phyloP scores from a whole-genome alignment of 23 tunicate genomes.

The Ascidia mentula region DNA sequence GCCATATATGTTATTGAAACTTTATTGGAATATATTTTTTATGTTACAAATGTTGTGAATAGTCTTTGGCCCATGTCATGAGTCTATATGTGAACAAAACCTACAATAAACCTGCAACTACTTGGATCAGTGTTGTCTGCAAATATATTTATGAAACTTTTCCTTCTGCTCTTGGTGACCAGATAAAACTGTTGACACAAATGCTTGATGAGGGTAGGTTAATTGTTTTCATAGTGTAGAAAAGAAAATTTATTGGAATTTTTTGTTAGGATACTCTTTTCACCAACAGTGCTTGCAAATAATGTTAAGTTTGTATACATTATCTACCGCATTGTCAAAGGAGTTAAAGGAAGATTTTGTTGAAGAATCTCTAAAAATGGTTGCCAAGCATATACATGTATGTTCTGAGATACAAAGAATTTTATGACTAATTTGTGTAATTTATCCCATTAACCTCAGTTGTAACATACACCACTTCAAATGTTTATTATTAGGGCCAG shows the following conservation, averaged over 20 bases:
- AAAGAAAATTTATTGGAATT: neutral
- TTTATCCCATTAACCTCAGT: too few species aligned
- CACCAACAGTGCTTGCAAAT: constrained; percentile 58
- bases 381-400: constrained; percentile 39
- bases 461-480: too few species aligned
- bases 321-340: constrained; percentile 36
- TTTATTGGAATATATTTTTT: too few species aligned
- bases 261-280: constrained; percentile 27
- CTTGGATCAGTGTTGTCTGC: constrained; percentile 83
- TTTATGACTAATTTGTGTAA: too few species aligned
- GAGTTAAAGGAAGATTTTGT: neutral
- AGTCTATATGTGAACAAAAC: constrained; percentile 69
- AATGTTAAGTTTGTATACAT: constrained; percentile 38
- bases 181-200: constrained; percentile 45
- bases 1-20: too few species aligned
- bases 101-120: constrained; percentile 52
- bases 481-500: too few species aligned
- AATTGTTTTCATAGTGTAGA: neutral
- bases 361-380: constrained; percentile 25
- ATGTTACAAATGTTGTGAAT: too few species aligned
- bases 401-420: neutral
- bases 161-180: constrained; percentile 44
- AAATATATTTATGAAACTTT: constrained; percentile 82
- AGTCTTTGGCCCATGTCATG: constrained; percentile 89
- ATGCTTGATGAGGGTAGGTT: constrained; percentile 58